Evolutionary conservation across 2,888 invertebrate species (phyloP).

Genomic region (Rugalucina vietnamica): DNA sequence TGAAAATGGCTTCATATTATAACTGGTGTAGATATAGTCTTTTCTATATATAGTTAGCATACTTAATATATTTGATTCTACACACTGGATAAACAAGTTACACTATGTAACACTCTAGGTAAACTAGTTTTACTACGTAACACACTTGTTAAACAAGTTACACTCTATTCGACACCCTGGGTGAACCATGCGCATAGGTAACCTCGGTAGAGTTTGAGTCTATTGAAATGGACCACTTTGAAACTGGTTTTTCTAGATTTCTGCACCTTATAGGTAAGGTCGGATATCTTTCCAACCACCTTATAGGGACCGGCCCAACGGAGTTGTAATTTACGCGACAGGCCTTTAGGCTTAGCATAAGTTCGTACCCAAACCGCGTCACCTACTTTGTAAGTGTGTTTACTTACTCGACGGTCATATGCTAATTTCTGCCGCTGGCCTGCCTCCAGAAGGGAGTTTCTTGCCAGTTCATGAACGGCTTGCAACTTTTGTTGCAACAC

Average conservation of each 20-base stretch:
- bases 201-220: neutral
- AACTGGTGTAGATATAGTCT: no score
- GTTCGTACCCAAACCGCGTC: constrained; percentile 14
- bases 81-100: no score
- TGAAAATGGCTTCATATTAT: no score
- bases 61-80: no score
- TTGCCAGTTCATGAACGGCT: neutral
- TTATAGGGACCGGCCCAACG: constrained; percentile 7
- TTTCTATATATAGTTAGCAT: no score
- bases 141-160: no score
- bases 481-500: constrained; percentile 2
- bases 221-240: neutral
- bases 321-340: neutral
- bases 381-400: neutral
- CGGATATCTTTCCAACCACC: neutral
- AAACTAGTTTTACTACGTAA: no score
- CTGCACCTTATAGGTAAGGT: neutral
- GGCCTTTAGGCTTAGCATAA: no score
- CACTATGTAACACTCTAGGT: no score
- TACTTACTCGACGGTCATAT: constrained; percentile 7
- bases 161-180: neutral
- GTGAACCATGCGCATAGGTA: neutral
- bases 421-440: neutral
- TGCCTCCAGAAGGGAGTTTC: neutral
- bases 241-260: neutral